Conservation (phyloP, 2,888 invertebrate species). For the Megastigmus dorsalis region DNA sequence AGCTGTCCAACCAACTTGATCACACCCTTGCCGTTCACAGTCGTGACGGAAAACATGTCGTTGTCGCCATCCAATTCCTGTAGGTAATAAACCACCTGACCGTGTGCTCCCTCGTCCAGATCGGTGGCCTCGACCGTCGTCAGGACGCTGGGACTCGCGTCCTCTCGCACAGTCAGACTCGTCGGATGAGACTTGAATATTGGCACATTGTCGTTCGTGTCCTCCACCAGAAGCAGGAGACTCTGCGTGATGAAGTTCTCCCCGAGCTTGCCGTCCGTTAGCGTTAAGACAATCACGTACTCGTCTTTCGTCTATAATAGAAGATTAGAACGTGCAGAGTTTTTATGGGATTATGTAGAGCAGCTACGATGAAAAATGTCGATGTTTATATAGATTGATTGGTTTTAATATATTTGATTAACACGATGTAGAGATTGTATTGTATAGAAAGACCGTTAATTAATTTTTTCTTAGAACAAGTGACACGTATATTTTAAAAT, state of each 20-base stretch:
- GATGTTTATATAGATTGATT: too few species aligned
- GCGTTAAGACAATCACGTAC: constrained; percentile 89
- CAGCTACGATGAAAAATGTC: too few species aligned
- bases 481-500: too few species aligned
- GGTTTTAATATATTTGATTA: too few species aligned
- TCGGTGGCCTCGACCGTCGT: constrained; percentile 91
- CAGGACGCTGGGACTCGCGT: constrained; percentile 84
- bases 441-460: too few species aligned
- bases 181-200: constrained; percentile 90
- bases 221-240: constrained; percentile 90
- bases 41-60: constrained; percentile 86
- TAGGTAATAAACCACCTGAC: constrained; percentile 92
- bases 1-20: constrained; percentile 84
- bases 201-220: constrained; percentile 94
- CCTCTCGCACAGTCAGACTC: constrained; percentile 87
- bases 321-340: too few species aligned
- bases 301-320: constrained; percentile 88
- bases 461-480: too few species aligned
- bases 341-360: too few species aligned
- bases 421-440: too few species aligned
- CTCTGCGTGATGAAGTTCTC: constrained; percentile 93
- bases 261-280: constrained; percentile 91
- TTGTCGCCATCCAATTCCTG: constrained; percentile 87
- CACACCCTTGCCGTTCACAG: constrained; percentile 89
- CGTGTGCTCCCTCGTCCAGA: constrained; percentile 93